phyloP scores from a whole-genome alignment of 2,888 invertebrate species.

The Stenchaetothrips biformis region DNA sequence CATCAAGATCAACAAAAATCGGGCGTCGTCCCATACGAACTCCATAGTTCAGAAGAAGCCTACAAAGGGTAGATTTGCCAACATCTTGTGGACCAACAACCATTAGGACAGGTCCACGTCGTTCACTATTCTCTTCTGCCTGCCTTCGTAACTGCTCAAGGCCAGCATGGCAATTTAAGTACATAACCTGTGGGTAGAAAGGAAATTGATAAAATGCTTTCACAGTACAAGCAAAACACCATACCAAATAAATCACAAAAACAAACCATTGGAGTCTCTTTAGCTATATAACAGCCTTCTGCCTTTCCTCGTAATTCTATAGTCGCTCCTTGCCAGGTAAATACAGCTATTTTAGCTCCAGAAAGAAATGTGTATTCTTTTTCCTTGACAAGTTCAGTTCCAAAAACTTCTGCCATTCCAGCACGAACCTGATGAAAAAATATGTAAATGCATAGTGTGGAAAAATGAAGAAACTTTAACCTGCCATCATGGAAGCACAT shows the following conservation, averaged over 20 bases:
- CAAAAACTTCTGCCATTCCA: conserved; percentile 94
- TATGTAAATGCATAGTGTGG: neutral
- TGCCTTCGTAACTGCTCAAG: conserved; percentile 81
- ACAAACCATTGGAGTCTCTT: conserved; percentile 89
- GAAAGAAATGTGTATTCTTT: conserved; percentile 84
- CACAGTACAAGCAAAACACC: neutral
- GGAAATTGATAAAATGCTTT: neutral
- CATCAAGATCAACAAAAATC: conserved; percentile 90
- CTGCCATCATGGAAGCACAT: neutral
- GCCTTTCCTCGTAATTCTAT: conserved; percentile 81
- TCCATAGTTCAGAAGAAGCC: conserved; percentile 89
- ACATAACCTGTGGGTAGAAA: conserved; percentile 57
- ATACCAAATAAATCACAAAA: conserved; percentile 19
- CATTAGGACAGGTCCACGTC: conserved; percentile 79
- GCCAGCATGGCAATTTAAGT: conserved; percentile 92
- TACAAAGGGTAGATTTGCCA: conserved; percentile 88
- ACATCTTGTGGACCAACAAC: conserved; percentile 93
- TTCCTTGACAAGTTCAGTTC: conserved; percentile 89
- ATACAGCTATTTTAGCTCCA: conserved; percentile 92
- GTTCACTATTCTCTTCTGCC: conserved; percentile 67
- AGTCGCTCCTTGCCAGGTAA: conserved; percentile 91
- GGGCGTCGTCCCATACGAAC: conserved; percentile 84
- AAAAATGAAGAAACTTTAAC: neutral
- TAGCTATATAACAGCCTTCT: conserved; percentile 90
- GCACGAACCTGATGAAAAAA: conserved; percentile 61